Base-by-base conservation (phyloP, 1,140 invertebrate species). In the Telenomus remus region DNA sequence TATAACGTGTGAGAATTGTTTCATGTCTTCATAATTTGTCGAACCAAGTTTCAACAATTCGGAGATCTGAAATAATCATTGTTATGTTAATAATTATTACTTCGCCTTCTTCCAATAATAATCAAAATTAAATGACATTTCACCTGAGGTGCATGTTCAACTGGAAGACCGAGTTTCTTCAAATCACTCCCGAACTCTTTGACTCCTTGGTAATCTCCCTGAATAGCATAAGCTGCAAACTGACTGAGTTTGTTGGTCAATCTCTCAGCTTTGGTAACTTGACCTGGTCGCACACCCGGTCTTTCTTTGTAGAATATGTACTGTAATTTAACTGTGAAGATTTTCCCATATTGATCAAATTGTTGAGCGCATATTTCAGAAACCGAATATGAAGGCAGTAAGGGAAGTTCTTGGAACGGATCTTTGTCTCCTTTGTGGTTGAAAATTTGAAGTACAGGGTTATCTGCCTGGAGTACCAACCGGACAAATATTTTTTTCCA, bases 221-320 rank as follows among this genome's bases (percentile, higher is more conserved):
- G 95, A 79, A 96, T 96, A n/a, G 95, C 95, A 79, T 96, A 96
- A 13, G 95, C 95, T 42, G 97, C 97, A 84, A 98, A 96, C 87
- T 98, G 95, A 44, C 96, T 96, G 65, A 98, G 87, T 87, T 96
- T 96, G 72, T 94, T 96, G 0, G 95, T 96, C 47, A 97, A 91
- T 56, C 95, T 90, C 88, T 97, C 95, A 6, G 96, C 95, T 86
- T 97, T 97, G 12, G 95, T 95, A 37, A 99, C 96, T 85, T 98
- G 96, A 9, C 98, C 98, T 0, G 97, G 95, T 79, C 97, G 89
- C 10, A 99, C 96, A 3, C 98, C 98, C 0, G 98, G 97, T 19
- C 97, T 90, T 85, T 99, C 98, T 85, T 98, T 98, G 87, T 99
- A 99, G 86, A 98, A 98, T 33, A 99, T 95, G 83, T 99, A 99